These are phyloP conservation scores for Virgularia gustaviana DNA, from an alignment of 92 coral and sea anemone species.

Conservation along the genomic window DNA sequence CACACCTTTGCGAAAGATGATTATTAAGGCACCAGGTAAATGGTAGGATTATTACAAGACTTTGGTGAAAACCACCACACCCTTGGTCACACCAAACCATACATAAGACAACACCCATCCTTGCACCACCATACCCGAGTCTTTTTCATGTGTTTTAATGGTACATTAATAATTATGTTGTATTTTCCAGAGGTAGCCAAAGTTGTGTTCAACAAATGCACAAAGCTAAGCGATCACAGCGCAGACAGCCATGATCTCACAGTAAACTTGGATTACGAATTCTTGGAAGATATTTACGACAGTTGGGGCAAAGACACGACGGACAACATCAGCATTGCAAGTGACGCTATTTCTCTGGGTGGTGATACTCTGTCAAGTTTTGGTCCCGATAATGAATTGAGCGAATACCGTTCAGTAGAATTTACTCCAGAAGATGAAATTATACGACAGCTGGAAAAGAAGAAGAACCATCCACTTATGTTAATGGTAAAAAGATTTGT, in stretches of 20 bases:
- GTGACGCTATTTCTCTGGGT: conserved; percentile 48
- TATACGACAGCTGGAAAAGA: conserved; percentile 63
- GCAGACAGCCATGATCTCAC: conserved; percentile 60
- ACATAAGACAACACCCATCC: too few species aligned
- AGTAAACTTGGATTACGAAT: conserved; percentile 67
- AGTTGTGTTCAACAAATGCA: conserved; percentile 68
- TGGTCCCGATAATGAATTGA: conserved; percentile 7
- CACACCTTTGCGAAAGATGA: conserved; percentile 86
- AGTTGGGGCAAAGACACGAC: conserved; percentile 65
- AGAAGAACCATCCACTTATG: conserved; percentile 89
- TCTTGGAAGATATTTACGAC: conserved; percentile 78
- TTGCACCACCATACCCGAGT: too few species aligned
- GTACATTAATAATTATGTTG: neutral
- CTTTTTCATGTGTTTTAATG: neutral
- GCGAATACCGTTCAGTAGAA: conserved; percentile 7
- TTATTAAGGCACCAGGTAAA: conserved; percentile 76
- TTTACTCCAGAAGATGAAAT: conserved; percentile 44
- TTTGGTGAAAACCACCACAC: too few species aligned
- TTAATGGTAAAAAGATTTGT: conserved; percentile 61
- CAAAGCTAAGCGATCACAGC: conserved; percentile 61
- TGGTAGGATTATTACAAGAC: neutral
- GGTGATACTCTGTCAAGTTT: conserved; percentile 50
- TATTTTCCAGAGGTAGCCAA: conserved; percentile 97
- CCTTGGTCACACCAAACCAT: too few species aligned
- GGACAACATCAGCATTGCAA: conserved; percentile 61